Conservation (phyloP, 2,888 invertebrate genomes). For the Encarsia formosa region DNA sequence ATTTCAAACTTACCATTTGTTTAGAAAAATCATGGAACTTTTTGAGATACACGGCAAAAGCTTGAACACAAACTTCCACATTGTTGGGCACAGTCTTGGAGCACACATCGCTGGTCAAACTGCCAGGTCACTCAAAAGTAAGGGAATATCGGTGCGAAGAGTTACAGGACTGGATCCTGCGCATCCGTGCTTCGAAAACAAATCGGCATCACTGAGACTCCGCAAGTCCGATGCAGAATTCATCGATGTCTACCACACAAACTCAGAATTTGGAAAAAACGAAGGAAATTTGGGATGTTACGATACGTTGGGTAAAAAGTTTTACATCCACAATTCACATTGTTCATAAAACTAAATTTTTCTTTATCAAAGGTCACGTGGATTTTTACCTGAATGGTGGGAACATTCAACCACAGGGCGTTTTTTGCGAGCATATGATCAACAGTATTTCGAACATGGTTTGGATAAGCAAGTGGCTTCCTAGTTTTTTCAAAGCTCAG, state of each 20-base stretch:
- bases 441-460: too few species aligned
- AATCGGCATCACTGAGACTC: constrained; percentile 55
- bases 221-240: constrained; percentile 63
- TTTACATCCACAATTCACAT: too few species aligned
- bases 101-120: constrained; percentile 54
- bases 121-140: neutral
- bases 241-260: constrained; percentile 70
- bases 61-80: too few species aligned
- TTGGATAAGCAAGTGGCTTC: too few species aligned
- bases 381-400: constrained; percentile 74
- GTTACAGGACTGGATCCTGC: constrained; percentile 69
- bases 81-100: constrained; percentile 62
- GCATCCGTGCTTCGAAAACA: constrained; percentile 61
- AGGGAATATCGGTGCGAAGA: constrained; percentile 36
- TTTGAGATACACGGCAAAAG: too few species aligned
- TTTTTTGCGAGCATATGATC: too few species aligned
- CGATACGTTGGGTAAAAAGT: constrained; percentile 1
- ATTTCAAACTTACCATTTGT: too few species aligned
- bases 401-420: constrained; percentile 64
- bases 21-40: too few species aligned
- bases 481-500: too few species aligned
- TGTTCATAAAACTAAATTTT: too few species aligned
- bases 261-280: too few species aligned
- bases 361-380: constrained; percentile 60
- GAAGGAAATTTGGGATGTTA: constrained; percentile 1